phyloP scores from a whole-genome alignment of 2,888 invertebrate species.

The Scrobipalpa costella region DNA sequence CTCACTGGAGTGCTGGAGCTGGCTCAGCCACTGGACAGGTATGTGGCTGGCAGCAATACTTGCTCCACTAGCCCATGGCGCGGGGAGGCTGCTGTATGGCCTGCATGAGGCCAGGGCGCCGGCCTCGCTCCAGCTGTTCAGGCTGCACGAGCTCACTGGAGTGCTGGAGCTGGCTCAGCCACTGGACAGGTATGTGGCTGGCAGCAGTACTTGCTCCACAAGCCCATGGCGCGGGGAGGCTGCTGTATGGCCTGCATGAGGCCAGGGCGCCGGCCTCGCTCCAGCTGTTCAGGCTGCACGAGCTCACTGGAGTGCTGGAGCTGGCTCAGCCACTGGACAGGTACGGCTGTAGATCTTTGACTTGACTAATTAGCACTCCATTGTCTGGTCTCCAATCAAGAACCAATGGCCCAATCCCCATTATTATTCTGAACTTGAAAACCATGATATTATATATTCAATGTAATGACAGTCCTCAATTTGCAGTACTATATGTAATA shows the following conservation, averaged over 20 bases:
- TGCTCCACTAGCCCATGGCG: conserved; percentile 82
- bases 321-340: conserved; percentile 89
- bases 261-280: conserved; percentile 87
- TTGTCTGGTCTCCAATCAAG: too few relatives aligned
- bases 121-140: conserved; percentile 87
- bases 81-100: conserved; percentile 89
- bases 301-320: conserved; percentile 87
- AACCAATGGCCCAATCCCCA: too few relatives aligned
- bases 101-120: conserved; percentile 88
- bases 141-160: conserved; percentile 91
- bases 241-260: conserved; percentile 91
- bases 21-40: conserved; percentile 88
- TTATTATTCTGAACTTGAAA: too few relatives aligned
- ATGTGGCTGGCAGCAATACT: too few relatives aligned
- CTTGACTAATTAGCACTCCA: too few relatives aligned
- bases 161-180: conserved; percentile 86
- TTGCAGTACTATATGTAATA: too few relatives aligned
- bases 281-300: conserved; percentile 90
- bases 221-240: conserved; percentile 85
- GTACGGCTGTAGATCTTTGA: conserved; percentile 44
- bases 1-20: conserved; percentile 87
- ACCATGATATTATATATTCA: too few relatives aligned
- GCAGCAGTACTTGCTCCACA: too few relatives aligned
- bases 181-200: conserved; percentile 83
- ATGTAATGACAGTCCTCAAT: too few relatives aligned